Percentiles rank a stretch among this genome's conserved stretches.
Conservation (phyloP, 35 echinoderm and acorn worm genomes). For the Eucidaris tribuloides region DNA sequence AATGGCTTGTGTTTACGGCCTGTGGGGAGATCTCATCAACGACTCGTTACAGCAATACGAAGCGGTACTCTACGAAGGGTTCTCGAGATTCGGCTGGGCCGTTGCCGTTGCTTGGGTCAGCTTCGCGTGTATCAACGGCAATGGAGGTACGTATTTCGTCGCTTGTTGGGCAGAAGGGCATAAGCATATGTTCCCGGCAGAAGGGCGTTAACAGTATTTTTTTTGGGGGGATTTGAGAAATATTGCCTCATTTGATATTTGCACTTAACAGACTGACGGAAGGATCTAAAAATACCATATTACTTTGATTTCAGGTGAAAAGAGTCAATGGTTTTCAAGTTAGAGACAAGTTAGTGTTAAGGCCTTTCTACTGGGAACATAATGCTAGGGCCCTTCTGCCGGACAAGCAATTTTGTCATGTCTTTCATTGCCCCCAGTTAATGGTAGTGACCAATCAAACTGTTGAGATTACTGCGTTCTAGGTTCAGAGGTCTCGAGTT, state of each 20-base stretch:
- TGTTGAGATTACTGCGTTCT: background rate
- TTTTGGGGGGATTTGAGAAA: too few species aligned
- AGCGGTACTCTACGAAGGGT: background rate
- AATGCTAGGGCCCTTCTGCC: too few species aligned
- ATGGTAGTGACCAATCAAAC: background rate
- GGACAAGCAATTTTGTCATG: background rate
- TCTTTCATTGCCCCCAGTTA: background rate
- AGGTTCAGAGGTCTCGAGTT: background rate
- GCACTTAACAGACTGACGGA: too few species aligned
- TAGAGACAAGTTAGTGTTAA: too few species aligned
- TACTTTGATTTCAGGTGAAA: too few species aligned
- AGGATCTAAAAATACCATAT: too few species aligned
- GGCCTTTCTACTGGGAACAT: too few species aligned
- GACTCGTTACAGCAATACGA: background rate
- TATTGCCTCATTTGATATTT: too few species aligned
- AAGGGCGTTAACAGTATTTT: background rate
- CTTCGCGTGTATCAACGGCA: conserved; percentile 23
- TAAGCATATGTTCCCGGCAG: too few species aligned
- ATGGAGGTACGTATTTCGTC: conserved; percentile 30
- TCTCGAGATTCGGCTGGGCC: conserved; percentile 1
- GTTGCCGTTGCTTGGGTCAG: conserved; percentile 26
- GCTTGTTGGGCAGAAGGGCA: too few species aligned
- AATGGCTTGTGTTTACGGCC: background rate
- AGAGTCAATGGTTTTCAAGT: too few species aligned
- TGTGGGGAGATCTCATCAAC: background rate